Evolutionary conservation across 1,140 invertebrate genomes (phyloP), one percentile per base, ranked within the genome.

Genomic region (Leucophenga varia): DNA sequence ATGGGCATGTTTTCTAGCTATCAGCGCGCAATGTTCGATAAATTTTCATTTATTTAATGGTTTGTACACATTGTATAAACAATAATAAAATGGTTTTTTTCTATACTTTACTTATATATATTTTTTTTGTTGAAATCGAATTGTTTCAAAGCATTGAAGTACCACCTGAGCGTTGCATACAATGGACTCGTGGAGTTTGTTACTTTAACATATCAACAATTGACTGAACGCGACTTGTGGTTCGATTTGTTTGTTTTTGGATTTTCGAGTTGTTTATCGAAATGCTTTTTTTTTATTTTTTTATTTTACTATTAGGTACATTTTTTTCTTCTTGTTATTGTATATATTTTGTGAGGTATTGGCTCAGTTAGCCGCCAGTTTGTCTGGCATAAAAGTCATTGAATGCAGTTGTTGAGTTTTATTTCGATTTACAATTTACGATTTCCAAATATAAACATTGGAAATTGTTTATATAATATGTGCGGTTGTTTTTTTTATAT

Each of bases 201-300:
- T n/a, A n/a, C n/a, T n/a, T n/a, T n/a, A n/a, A n/a, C n/a, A n/a
- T 25, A 6, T 25, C 10, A 10, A 25, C 10, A 5, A 25, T 25
- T 25, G 22, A 25, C 22, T 25, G 10, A 6, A 25, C 5, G 22
- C 22, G 22, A 25, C 22, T n/a, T n/a, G n/a, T n/a, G n/a, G n/a
- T n/a, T n/a, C 38, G 47, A 60, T 64, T 64, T 64, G 60, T 64
- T 64, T 64, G 60, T 64, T 64, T n/a, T n/a, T n/a, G n/a, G n/a
- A n/a, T 25, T 25, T 25, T 25, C n/a, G 55, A 32, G 52, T 51
- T 50, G 51, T 47, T 58, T 39, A 43, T 54, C 47, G 57, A n/a
- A n/a, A n/a, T n/a, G n/a, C n/a, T n/a, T 54, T 39, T 13, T 35
- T 12, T n/a, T 35, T 35, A 13, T 35, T 6, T 35, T 6, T 35